phyloP scores from a whole-genome alignment of 2,888 invertebrate species.

The Chironomus tentans region DNA sequence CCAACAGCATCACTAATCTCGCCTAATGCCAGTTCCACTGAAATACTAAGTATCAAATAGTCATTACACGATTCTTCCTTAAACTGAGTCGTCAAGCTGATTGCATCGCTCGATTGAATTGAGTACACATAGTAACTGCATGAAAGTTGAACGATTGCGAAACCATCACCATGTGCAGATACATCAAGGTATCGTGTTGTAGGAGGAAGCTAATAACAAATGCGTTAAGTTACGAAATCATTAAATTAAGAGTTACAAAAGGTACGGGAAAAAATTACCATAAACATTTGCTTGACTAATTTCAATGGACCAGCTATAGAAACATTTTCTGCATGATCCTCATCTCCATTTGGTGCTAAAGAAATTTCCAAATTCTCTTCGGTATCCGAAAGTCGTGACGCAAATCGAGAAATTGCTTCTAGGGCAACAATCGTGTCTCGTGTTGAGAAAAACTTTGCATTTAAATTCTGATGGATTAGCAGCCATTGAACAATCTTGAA shows the following conservation, averaged over 20 bases:
- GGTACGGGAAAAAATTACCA: too few species aligned
- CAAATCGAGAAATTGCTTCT: slow-evolving; percentile 42
- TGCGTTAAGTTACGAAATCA: too few species aligned
- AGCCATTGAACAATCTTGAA: slow-evolving; percentile 12
- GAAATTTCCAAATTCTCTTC: background rate
- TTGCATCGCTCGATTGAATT: background rate
- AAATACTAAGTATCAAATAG: too few species aligned
- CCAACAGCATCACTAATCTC: too few species aligned
- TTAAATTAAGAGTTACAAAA: too few species aligned
- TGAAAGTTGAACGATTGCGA: slow-evolving; percentile 15
- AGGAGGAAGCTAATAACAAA: too few species aligned
- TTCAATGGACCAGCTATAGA: too few species aligned
- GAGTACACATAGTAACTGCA: background rate
- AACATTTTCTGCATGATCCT: too few species aligned
- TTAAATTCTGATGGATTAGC: slow-evolving; percentile 32
- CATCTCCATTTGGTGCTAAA: background rate
- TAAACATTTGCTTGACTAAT: too few species aligned
- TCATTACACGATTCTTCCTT: background rate
- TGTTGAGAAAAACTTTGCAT: slow-evolving; percentile 49
- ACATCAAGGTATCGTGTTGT: background rate
- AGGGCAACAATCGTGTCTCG: slow-evolving; percentile 55
- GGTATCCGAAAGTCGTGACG: background rate
- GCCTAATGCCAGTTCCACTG: too few species aligned
- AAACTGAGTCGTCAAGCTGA: background rate
- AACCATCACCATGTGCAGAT: background rate